Conservation (phyloP, 2,888 invertebrate species). For the Acrobasis consociella region DNA sequence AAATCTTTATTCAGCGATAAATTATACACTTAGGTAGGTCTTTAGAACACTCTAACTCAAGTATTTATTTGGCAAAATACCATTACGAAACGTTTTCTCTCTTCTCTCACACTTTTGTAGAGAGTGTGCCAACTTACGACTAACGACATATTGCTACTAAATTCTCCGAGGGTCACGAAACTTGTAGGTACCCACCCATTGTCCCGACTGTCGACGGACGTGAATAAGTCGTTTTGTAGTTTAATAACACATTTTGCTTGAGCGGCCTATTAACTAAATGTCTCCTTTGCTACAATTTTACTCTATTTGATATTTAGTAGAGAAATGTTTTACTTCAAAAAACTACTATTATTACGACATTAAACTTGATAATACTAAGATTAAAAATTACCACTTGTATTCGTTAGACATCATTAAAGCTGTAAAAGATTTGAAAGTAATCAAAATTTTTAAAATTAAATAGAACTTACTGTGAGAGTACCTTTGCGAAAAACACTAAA, state of each 20-base stretch:
- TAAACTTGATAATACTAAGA: not conserved
- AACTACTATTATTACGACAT: not conserved
- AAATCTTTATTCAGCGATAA: too few species aligned
- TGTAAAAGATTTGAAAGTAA: too few species aligned
- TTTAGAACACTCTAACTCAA: too few species aligned
- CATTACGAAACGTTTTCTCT: not conserved
- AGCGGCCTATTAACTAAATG: conserved; percentile 15
- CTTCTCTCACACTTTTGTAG: not conserved
- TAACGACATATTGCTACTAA: conserved; percentile 41
- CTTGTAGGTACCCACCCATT: conserved; percentile 16
- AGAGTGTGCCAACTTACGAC: conserved; percentile 41
- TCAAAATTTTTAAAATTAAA: too few species aligned
- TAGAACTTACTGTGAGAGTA: too few species aligned
- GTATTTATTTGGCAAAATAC: too few species aligned
- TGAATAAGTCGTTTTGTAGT: conserved; percentile 21
- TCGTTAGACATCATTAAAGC: too few species aligned
- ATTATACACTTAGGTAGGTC: too few species aligned
- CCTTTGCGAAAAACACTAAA: too few species aligned
- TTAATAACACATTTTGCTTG: conserved; percentile 15
- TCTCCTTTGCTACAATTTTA: not conserved
- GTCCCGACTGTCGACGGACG: conserved; percentile 4
- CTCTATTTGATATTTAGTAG: not conserved
- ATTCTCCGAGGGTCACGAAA: conserved; percentile 43
- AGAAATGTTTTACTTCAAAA: not conserved
- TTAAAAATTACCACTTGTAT: too few species aligned